phyloP scores from a whole-genome alignment of 2,113 vertebrate species.

The Uria lomvia region DNA sequence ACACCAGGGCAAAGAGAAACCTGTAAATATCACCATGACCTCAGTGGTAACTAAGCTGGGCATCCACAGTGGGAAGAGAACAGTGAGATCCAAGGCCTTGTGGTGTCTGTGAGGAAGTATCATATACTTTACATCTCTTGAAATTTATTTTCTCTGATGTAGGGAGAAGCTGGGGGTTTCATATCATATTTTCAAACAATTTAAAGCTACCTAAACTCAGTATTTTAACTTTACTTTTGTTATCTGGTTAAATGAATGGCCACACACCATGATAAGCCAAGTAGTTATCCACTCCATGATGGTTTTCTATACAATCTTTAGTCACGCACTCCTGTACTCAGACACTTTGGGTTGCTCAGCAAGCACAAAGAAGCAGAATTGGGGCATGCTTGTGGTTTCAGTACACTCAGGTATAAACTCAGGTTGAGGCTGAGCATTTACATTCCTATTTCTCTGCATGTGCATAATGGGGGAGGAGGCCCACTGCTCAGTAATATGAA shows the following conservation, averaged over 20 bases:
- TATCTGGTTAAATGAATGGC: neutral
- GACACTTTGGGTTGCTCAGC: neutral
- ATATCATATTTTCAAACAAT: neutral
- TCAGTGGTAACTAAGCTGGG: neutral
- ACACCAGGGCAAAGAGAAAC: neutral
- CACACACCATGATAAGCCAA: neutral
- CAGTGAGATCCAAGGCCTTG: neutral
- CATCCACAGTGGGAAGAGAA: neutral
- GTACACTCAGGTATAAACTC: neutral
- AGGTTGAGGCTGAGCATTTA: neutral
- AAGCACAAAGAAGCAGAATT: neutral
- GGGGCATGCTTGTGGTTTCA: neutral
- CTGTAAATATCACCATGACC: neutral
- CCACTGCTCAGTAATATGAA: neutral
- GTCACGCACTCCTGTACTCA: neutral
- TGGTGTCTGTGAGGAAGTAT: neutral
- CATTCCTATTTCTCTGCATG: neutral
- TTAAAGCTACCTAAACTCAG: neutral
- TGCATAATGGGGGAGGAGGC: neutral
- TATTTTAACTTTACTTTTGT: neutral
- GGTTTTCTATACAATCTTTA: neutral
- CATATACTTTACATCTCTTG: neutral
- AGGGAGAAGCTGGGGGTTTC: neutral
- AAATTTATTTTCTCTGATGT: neutral
- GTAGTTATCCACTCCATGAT: neutral